Evolutionary conservation across 2,797 vertebrate species (phyloP), one percentile per base, ranked within the genome.

Genomic region (Malurus splendens): DNA sequence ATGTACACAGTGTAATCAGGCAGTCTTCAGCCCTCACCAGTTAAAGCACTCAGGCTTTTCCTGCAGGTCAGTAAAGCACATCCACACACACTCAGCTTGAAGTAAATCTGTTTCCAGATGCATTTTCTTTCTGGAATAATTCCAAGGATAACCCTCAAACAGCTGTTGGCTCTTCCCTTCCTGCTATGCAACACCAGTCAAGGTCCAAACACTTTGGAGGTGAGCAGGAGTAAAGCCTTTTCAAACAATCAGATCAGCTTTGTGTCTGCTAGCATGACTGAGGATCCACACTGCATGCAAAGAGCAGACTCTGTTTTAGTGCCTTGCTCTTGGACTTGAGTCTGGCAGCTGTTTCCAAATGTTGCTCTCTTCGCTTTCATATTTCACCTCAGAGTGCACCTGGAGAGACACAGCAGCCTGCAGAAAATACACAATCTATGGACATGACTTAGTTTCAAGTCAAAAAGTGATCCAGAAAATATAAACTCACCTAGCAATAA

Each of bases 61-160:
- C 80, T 78, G 25, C 44, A 59, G 38, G 33, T 92, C 83, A 86
- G 15, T 78, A 82, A 85, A 89, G 24, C 76, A 82, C 54, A 77
- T 77, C 72, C 71, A 23, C 61, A 60, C 41, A 20, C 42, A 13
- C 33, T 76, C 28, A 84, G 66, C 48, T 39, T 70, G 27, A 82
- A 57, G 56, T 30, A 76, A 71, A 68, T 90, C 33, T 55, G 41
- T 62, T 94, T 90, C 41, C 67, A 84, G 27, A 73, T 82, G 55
- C 33, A 66, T 60, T 55, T 74, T 78, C 59, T 66, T 68, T 83
- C 67, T 76, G 84, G 52, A 86, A 52, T 64, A 62, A 73, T 60
- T 86, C 75, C 78, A 91, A 54, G 20, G 41, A 73, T 45, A 48
- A 11, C n/a, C 36, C 28, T 65, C 59, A 92, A 72, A 84, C 59